Conservation (phyloP, 2,797 vertebrate genomes). For the Falco naumanni region DNA sequence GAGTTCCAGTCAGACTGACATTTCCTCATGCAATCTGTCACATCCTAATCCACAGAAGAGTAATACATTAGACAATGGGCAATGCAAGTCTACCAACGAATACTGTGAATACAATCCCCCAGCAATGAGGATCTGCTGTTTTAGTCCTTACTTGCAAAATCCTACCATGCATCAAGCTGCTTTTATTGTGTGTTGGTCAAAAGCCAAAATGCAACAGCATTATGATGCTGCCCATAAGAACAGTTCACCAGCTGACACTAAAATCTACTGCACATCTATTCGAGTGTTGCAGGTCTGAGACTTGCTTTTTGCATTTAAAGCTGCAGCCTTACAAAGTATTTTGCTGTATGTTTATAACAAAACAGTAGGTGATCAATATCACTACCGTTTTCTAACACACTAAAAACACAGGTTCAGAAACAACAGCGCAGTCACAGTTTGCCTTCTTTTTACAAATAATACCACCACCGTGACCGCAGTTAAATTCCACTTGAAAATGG, state of each 20-base stretch:
- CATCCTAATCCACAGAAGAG: slow-evolving; percentile 39
- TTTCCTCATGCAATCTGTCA: slow-evolving; percentile 23
- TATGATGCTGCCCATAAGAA: background rate
- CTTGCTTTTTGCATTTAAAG: background rate
- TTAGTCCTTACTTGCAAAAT: background rate
- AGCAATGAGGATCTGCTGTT: background rate
- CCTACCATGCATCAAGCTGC: accelerated
- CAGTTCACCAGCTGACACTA: background rate
- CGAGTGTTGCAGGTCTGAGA: background rate
- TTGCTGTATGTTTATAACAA: background rate
- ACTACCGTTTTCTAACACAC: background rate
- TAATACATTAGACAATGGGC: background rate
- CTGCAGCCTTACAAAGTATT: background rate
- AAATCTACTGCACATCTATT: background rate
- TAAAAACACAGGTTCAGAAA: background rate
- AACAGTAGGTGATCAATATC: background rate
- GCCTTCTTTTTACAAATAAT: background rate
- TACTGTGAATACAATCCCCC: background rate
- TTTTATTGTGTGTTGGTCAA: accelerated
- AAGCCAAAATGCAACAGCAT: background rate
- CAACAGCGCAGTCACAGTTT: background rate
- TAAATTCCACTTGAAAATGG: accelerated
- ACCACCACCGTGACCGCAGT: accelerated
- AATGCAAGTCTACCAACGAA: background rate
- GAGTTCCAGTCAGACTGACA: background rate